Percentiles rank a stretch among this genome's conserved stretches.
Evolutionary conservation across 2,113 vertebrate species (phyloP).

Genomic region (Erpornis zantholeuca): DNA sequence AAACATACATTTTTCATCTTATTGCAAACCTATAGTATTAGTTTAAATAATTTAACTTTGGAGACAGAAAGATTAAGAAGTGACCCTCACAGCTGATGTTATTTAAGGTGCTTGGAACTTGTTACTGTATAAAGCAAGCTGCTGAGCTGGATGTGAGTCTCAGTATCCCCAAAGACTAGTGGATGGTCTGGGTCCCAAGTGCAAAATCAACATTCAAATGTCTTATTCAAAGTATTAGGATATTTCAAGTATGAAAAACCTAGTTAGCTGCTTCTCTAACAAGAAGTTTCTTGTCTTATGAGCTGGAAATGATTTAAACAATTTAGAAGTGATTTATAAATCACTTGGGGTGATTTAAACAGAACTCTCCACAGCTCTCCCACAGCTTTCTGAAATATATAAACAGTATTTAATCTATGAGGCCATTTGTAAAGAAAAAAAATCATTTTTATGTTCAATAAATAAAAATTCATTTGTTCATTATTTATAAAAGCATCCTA

Average conservation of each 20-base stretch:
- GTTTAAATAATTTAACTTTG: background rate
- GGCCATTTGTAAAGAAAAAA: background rate
- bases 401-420: background rate
- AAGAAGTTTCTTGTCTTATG: background rate
- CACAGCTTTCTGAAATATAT: background rate
- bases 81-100: background rate
- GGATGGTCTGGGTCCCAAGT: background rate
- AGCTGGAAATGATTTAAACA: slow-evolving; percentile 2
- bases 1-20: background rate
- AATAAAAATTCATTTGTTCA: background rate
- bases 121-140: background rate
- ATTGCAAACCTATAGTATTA: background rate
- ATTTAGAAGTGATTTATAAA: slow-evolving; percentile 4
- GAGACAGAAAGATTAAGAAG: background rate
- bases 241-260: background rate
- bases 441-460: background rate
- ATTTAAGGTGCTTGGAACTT: background rate
- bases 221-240: background rate
- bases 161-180: background rate
- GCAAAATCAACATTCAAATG: background rate
- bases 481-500: background rate
- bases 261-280: background rate
- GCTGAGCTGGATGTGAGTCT: background rate
- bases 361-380: background rate
- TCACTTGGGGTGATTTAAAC: background rate